Conservation (phyloP, 2,113 vertebrate species). For the Ginglymostoma cirratum region DNA sequence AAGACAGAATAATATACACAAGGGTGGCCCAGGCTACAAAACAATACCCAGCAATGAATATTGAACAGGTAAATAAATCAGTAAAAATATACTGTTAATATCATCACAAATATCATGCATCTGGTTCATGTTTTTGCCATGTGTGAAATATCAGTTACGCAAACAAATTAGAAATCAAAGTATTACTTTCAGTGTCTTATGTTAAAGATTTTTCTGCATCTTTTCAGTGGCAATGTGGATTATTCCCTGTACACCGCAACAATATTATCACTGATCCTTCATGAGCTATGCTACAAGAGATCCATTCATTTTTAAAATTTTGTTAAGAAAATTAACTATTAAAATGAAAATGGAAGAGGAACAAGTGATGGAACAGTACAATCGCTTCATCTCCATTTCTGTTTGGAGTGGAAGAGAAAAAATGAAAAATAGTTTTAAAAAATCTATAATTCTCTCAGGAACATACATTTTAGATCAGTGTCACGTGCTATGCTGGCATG, state of each 20-base stretch:
- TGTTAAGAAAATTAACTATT: neutral
- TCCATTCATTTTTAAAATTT: neutral
- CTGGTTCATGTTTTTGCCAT: neutral
- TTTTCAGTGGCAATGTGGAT: neutral
- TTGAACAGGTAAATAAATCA: neutral
- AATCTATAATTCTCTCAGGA: neutral
- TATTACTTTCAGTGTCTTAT: neutral
- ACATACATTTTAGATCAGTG: neutral
- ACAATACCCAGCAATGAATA: neutral
- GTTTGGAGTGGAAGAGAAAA: neutral
- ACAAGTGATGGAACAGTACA: neutral
- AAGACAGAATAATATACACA: neutral
- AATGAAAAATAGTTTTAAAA: neutral
- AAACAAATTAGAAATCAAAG: neutral
- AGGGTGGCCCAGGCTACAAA: neutral
- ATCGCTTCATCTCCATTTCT: neutral
- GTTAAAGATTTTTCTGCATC: neutral
- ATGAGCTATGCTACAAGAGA: neutral
- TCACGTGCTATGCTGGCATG: neutral
- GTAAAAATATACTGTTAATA: neutral
- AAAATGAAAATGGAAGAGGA: neutral
- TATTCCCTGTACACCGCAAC: neutral
- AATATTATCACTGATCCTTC: neutral
- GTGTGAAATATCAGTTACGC: neutral
- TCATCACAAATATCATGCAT: neutral